phyloP scores from a whole-genome alignment of 35 echinoderm and acorn worm species.

The Chiridota heheva region DNA sequence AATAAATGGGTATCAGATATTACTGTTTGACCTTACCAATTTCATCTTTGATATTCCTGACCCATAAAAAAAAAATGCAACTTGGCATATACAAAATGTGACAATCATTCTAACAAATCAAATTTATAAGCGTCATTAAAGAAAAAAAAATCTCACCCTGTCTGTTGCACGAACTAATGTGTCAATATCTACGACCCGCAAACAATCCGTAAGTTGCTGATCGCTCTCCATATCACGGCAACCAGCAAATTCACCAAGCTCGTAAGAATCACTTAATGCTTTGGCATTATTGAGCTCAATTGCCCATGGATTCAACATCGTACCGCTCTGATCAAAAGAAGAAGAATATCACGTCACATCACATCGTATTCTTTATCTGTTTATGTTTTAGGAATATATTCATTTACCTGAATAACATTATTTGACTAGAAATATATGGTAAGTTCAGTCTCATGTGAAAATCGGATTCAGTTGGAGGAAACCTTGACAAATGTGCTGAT shows the following conservation, averaged over 20 bases:
- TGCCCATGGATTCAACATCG: constrained; percentile 56
- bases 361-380: not conserved
- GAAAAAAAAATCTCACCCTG: not conserved
- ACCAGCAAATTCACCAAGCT: constrained; percentile 38
- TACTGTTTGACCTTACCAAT: too few relatives aligned
- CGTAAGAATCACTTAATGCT: constrained; percentile 22
- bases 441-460: too few relatives aligned
- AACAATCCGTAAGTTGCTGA: constrained; percentile 44
- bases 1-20: too few relatives aligned
- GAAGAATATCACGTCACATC: not conserved
- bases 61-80: too few relatives aligned
- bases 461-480: too few relatives aligned
- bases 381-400: not conserved
- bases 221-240: constrained; percentile 44
- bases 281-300: constrained; percentile 15
- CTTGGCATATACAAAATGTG: too few relatives aligned
- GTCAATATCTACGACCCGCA: constrained; percentile 23
- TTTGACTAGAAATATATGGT: too few relatives aligned
- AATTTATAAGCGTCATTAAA: too few relatives aligned
- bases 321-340: constrained; percentile 48
- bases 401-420: not conserved
- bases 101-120: too few relatives aligned
- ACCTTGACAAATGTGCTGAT: not conserved
- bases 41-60: too few relatives aligned
- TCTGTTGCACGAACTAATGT: constrained; percentile 2